These are phyloP conservation scores for Aphelocoma californica DNA, from an alignment of 2,797 vertebrate genomes.

Conservation along the genomic window DNA sequence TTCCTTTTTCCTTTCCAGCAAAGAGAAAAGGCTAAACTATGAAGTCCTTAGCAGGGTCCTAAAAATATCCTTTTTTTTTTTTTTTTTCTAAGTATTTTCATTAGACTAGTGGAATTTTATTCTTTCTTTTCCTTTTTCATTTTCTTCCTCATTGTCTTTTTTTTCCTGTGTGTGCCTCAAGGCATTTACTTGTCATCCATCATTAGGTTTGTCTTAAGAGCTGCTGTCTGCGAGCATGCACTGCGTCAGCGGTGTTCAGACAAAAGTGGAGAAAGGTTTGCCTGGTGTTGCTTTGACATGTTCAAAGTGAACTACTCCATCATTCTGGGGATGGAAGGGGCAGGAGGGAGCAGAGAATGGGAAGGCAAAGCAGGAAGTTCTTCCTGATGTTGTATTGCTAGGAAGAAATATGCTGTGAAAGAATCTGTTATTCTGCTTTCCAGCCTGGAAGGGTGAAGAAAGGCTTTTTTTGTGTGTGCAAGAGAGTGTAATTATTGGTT, in stretches of 20 bases:
- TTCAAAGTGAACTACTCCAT: conserved; percentile 53
- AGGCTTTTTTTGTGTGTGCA: background rate
- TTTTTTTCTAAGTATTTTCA: background rate
- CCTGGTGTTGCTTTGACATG: conserved; percentile 25
- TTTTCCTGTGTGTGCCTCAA: background rate
- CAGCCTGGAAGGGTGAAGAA: background rate
- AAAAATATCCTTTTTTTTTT: background rate
- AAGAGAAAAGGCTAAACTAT: background rate
- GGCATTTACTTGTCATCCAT: conserved; percentile 65
- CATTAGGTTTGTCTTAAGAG: conserved; percentile 63
- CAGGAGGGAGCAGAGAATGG: background rate
- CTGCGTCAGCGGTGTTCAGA: conserved; percentile 39
- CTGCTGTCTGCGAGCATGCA: conserved; percentile 32
- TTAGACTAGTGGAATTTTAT: background rate
- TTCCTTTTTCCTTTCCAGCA: background rate
- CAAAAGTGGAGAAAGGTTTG: conserved; percentile 49
- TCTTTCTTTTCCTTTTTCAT: conserved; percentile 35
- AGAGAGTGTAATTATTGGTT: conserved; percentile 55
- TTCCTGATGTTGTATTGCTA: conserved; percentile 12
- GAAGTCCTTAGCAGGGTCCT: background rate
- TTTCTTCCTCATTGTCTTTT: conserved; percentile 28
- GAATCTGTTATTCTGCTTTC: conserved; percentile 17
- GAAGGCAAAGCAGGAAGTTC: conserved; percentile 7
- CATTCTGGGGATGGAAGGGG: conserved; percentile 16
- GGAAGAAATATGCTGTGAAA: conserved; percentile 17